Conservation (phyloP, 2,797 vertebrate genomes). For the Hydrolagus colliei region DNA sequence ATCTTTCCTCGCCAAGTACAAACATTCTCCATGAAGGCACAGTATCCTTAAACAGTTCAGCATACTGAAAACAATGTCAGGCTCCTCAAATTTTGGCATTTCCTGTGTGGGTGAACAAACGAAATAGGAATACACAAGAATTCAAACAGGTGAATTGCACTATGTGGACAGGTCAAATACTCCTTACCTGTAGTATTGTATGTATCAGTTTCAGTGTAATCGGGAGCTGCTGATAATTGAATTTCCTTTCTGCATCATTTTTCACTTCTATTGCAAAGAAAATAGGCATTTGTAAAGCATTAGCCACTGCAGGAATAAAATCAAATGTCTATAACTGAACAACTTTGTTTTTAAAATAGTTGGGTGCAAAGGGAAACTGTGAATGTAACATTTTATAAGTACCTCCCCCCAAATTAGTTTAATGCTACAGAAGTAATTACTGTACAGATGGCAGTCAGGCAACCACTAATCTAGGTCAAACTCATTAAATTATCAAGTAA, state of each 20-base stretch:
- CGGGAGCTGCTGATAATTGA: constrained; percentile 90
- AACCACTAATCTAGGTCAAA: not conserved
- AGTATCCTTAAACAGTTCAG: constrained; percentile 91
- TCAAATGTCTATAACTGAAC: not conserved
- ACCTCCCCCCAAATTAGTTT: not conserved
- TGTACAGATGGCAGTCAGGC: not conserved
- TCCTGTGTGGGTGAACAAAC: constrained; percentile 60
- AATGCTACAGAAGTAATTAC: not conserved
- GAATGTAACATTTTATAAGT: not conserved
- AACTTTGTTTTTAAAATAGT: not conserved
- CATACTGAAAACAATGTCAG: constrained; percentile 98
- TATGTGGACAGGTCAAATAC: not conserved
- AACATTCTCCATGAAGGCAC: constrained; percentile 90
- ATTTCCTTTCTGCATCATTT: constrained; percentile 86
- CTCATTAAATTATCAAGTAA: too few species aligned
- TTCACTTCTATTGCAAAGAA: constrained; percentile 66
- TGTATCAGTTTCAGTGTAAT: constrained; percentile 92
- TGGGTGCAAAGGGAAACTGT: not conserved
- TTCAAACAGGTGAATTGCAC: constrained; percentile 31
- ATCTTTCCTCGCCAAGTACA: constrained; percentile 85
- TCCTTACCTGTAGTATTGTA: constrained; percentile 85
- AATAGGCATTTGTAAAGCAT: not conserved
- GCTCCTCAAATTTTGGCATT: constrained; percentile 95
- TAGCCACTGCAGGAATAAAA: not conserved
- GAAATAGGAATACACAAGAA: constrained; percentile 34